A percentile compares a stretch with the other conserved stretches of the same genome.
phyloP scores from a whole-genome alignment of 1,140 invertebrate genomes.

The Heliconius himera region DNA sequence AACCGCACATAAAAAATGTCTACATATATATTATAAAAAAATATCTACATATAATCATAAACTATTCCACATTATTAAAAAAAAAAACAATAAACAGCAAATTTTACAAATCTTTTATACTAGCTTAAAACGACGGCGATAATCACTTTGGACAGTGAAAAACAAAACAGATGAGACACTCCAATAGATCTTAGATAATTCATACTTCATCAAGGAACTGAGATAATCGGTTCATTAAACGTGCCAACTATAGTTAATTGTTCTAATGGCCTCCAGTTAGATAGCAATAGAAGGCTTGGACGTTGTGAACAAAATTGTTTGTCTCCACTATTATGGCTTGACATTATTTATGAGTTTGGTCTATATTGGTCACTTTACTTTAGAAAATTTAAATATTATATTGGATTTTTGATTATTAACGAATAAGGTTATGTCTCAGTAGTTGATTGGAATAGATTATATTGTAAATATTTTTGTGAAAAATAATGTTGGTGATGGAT shows the following conservation, averaged over 20 bases:
- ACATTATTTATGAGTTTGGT: no score
- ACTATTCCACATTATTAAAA: no score
- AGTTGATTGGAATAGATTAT: background rate
- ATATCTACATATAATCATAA: no score
- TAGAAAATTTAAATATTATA: conserved; percentile 4
- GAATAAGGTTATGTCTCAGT: background rate
- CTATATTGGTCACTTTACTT: conserved; percentile 13
- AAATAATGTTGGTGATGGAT: no score
- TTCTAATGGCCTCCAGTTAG: conserved; percentile 66
- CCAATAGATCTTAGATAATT: conserved; percentile 38
- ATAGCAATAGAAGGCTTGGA: conserved; percentile 56
- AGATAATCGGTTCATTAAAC: conserved; percentile 70
- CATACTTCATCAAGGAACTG: conserved; percentile 37
- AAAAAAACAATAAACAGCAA: no score
- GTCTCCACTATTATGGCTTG: conserved; percentile 27
- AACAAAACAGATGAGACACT: conserved; percentile 19
- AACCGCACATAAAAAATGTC: no score
- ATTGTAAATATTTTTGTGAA: background rate
- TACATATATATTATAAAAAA: no score
- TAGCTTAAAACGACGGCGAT: background rate
- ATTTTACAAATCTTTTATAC: no score
- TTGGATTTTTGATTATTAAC: background rate
- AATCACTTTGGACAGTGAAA: conserved; percentile 21
- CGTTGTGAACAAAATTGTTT: conserved; percentile 32
- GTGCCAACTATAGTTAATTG: conserved; percentile 65